Evolutionary conservation across 2,888 invertebrate genomes (phyloP), one percentile per base, ranked within the genome.

Genomic region (Agriopis leucophaearia): DNA sequence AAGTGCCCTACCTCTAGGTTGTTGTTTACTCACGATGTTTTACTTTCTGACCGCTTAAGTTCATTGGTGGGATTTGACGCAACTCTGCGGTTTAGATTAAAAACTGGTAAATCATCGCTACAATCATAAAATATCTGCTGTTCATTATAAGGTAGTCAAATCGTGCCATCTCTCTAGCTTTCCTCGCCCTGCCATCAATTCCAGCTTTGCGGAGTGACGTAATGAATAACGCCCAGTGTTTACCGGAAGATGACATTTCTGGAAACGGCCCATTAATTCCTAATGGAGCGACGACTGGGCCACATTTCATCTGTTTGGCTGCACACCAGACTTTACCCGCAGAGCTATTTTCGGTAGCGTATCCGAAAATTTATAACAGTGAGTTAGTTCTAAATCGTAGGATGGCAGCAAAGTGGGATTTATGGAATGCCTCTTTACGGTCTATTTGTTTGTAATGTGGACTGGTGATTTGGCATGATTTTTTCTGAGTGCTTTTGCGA

Each of bases 261-360:
- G 80, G 90, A 88, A 90, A 90, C 92, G 92, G 89, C 83, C 91
- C 92, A 92, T 92, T 92, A 90, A 92, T 92, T 92, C 91, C 87
- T 92, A 92, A 92, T 92, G 92, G 91, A 87, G 84, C 91, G 88
- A 77, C 86, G 87, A 84, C 86, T 77, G 84, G 18, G 88, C 88
- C 82, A 92, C 92, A 92, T 91, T 91, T 92, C 92, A 92, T 92
- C 89, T 91, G 90, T 91, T 92, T 91, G 92, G 90, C 91, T 88
- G 86, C 84, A 86, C 86, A 89, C 89, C 90, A 90, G 89, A 78
- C 84, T 78, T 81, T 82, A 75, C 81, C 89, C 88, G 84, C 89
- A 89, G 82, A 87, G 88, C 89, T 91, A 90, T 92, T 92, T 92
- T 90, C 91, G 82, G 86, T 42, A 54, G 52, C 52, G 87, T 87